These are phyloP conservation scores for Drosophila varians DNA, from an alignment of 1,140 invertebrate genomes.

Conservation along the genomic window DNA sequence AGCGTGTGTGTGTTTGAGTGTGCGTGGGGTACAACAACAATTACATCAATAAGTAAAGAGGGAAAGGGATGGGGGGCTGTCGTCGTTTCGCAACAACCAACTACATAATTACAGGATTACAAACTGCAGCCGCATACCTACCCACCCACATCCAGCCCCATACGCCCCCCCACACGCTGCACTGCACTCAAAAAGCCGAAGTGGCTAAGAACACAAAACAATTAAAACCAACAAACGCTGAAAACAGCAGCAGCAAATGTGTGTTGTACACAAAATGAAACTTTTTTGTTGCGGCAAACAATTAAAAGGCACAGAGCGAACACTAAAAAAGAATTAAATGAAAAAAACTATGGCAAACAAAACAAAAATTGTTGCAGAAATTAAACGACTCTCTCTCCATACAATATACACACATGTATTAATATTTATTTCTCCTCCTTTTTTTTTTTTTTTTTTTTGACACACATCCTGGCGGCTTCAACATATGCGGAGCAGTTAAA, in stretches of 20 bases:
- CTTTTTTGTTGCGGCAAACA: slow-evolving; percentile 77
- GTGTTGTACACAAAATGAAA: slow-evolving; percentile 72
- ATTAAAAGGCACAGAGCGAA: slow-evolving; percentile 71
- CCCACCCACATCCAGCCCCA: slow-evolving; percentile 20
- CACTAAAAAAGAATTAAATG: slow-evolving; percentile 69
- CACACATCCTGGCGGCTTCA: slow-evolving; percentile 32
- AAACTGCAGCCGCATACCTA: slow-evolving; percentile 59
- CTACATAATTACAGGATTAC: slow-evolving; percentile 81
- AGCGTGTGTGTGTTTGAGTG: not conserved
- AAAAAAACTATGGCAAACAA: slow-evolving; percentile 60
- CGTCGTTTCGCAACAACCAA: slow-evolving; percentile 57
- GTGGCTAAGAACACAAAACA: slow-evolving; percentile 81
- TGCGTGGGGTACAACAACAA: slow-evolving; percentile 53
- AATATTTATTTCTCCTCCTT: slow-evolving; percentile 49
- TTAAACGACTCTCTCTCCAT: slow-evolving; percentile 47
- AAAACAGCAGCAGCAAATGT: slow-evolving; percentile 35
- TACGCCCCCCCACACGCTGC: slow-evolving; percentile 51
- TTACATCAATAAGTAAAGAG: slow-evolving; percentile 73
- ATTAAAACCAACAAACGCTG: slow-evolving; percentile 78
- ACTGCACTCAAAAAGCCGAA: slow-evolving; percentile 75
- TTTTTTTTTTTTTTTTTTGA: slow-evolving; percentile 43
- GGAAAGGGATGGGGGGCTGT: slow-evolving; percentile 3
- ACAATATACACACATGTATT: slow-evolving; percentile 19
- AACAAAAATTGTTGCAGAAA: slow-evolving; percentile 56
- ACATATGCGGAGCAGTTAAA: slow-evolving; percentile 11